Percentiles rank a stretch among this genome's conserved stretches.
Evolutionary conservation across 1,140 invertebrate genomes (phyloP).

Genomic region (Bathynomus jamesi): DNA sequence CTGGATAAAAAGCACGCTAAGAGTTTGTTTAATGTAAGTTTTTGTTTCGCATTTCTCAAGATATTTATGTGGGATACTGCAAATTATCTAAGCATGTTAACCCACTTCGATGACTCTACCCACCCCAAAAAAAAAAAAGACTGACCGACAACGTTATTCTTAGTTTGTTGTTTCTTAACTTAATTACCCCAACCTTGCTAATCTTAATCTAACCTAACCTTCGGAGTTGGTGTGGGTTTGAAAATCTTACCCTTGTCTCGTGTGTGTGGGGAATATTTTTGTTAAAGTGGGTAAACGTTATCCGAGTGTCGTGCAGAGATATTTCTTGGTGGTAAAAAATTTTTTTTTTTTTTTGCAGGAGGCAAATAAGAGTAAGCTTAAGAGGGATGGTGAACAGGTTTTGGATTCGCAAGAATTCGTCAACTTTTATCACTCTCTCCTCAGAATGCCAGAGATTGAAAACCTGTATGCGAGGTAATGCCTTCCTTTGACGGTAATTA

Average conservation of each 20-base stretch:
- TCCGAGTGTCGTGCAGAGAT: not conserved
- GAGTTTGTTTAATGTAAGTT: conserved; percentile 43
- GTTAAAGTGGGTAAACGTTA: not conserved
- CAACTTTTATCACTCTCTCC: conserved; percentile 48
- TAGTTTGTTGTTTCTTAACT: no score
- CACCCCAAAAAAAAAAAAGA: no score
- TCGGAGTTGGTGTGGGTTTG: no score
- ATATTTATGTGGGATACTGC: not conserved
- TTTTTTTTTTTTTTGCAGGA: conserved; percentile 40
- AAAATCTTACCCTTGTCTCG: no score
- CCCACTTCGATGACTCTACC: no score
- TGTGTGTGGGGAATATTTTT: not conserved
- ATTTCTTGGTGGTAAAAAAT: not conserved
- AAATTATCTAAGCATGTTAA: no score
- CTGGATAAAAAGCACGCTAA: conserved; percentile 42
- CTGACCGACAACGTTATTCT: no score
- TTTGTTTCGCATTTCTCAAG: not conserved
- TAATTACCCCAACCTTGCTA: no score
- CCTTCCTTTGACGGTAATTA: no score
- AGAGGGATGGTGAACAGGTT: conserved; percentile 44
- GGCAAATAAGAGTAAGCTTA: conserved; percentile 47
- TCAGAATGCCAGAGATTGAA: conserved; percentile 49
- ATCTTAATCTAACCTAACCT: no score
- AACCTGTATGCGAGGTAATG: conserved; percentile 45
- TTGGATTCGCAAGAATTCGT: conserved; percentile 53